Evolutionary conservation across 2,113 vertebrate species (phyloP).

Genomic region (Polyodon spathula): DNA sequence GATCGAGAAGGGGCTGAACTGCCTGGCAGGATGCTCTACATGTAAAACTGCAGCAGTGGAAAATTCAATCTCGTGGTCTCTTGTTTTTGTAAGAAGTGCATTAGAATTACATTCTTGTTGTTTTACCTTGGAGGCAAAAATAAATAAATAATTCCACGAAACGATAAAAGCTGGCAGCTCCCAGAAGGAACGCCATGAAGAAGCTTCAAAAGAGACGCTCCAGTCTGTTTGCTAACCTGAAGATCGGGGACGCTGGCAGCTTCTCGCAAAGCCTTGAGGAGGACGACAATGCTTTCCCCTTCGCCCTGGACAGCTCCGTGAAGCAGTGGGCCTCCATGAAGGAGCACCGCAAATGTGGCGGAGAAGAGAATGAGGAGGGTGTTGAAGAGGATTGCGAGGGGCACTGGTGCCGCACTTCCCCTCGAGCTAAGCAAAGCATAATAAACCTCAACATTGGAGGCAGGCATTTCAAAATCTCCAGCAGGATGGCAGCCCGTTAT

Average conservation of each 20-base stretch:
- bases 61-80: no score
- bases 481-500: conserved; percentile 47
- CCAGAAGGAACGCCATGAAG: conserved; percentile 28
- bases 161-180: not conserved
- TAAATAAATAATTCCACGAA: no score
- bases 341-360: conserved; percentile 28
- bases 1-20: no score
- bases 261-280: conserved; percentile 39
- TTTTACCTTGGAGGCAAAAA: no score
- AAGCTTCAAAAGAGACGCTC: conserved; percentile 45
- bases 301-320: conserved; percentile 64
- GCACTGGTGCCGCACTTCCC: not conserved
- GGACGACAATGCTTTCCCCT: conserved; percentile 51
- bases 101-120: no score
- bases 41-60: no score
- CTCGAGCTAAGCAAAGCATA: conserved; percentile 40
- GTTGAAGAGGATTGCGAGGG: conserved; percentile 7
- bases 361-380: not conserved
- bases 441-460: conserved; percentile 77
- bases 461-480: conserved; percentile 62
- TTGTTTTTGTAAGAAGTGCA: no score
- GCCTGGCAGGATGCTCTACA: no score
- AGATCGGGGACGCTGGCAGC: conserved; percentile 42
- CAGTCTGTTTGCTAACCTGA: conserved; percentile 63
- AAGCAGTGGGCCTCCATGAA: conserved; percentile 77